phyloP scores from a whole-genome alignment of 2,113 vertebrate species.

The Lucifuga dentata region DNA sequence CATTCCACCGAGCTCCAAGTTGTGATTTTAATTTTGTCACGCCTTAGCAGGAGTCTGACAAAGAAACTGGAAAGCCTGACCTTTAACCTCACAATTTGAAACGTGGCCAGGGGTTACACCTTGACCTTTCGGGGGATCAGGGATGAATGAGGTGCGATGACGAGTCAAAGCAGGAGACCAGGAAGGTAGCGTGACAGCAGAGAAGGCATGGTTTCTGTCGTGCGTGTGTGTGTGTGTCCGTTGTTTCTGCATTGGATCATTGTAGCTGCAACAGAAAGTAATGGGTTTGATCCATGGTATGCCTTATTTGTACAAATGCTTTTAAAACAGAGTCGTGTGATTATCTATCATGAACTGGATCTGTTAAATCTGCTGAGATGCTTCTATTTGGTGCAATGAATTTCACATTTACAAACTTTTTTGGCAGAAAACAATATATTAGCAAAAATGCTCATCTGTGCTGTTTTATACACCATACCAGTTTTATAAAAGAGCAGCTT shows the following conservation, averaged over 20 bases:
- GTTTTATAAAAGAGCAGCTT: too few relatives aligned
- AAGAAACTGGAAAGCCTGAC: constrained; percentile 43
- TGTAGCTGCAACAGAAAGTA: not conserved
- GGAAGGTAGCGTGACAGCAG: constrained; percentile 14
- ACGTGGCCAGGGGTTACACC: constrained; percentile 29
- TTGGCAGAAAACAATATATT: too few relatives aligned
- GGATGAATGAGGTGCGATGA: constrained; percentile 66
- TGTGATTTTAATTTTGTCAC: constrained; percentile 10
- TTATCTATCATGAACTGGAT: too few relatives aligned
- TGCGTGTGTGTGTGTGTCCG: not conserved
- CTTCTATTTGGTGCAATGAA: too few relatives aligned
- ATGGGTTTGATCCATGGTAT: too few relatives aligned
- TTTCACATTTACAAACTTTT: too few relatives aligned
- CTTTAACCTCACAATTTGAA: constrained; percentile 49
- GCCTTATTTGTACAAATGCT: too few relatives aligned
- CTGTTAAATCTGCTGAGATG: too few relatives aligned
- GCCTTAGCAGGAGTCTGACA: constrained; percentile 17
- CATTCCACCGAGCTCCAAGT: not conserved
- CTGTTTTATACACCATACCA: too few relatives aligned
- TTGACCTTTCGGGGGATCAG: constrained; percentile 41
- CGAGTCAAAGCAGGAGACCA: constrained; percentile 46
- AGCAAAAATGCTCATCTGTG: too few relatives aligned
- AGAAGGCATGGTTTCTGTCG: constrained; percentile 27
- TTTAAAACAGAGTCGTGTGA: too few relatives aligned
- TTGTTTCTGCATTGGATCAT: not conserved